phyloP scores from a whole-genome alignment of 2,113 vertebrate genomes.

The Colossoma macropomum region DNA sequence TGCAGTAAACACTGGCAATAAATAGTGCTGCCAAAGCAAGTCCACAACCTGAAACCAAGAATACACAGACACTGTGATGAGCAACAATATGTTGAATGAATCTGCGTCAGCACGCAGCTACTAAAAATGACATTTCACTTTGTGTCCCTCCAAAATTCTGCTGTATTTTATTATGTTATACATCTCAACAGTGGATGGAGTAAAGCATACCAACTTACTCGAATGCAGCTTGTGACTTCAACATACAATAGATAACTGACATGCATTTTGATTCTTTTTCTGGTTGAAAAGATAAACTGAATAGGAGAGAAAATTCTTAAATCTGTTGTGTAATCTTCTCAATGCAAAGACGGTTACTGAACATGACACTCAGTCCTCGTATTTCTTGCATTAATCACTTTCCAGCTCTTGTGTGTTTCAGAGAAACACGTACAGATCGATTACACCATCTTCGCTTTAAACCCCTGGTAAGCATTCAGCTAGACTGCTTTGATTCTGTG shows the following conservation, averaged over 20 bases:
- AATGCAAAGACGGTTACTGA: slow-evolving; percentile 30
- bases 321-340: slow-evolving; percentile 43
- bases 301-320: slow-evolving; percentile 34
- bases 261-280: neutral
- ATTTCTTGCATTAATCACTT: neutral
- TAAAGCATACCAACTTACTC: neutral
- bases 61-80: slow-evolving; percentile 26
- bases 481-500: slow-evolving; percentile 18
- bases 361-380: slow-evolving; percentile 36
- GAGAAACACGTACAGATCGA: slow-evolving; percentile 38
- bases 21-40: slow-evolving; percentile 43
- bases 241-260: neutral
- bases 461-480: slow-evolving; percentile 52
- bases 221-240: neutral
- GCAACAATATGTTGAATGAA: slow-evolving; percentile 10
- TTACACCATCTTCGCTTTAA: slow-evolving; percentile 48
- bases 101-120: slow-evolving; percentile 13
- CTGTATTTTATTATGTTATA: neutral
- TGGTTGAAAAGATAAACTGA: neutral
- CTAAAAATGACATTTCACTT: neutral
- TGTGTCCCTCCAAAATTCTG: neutral
- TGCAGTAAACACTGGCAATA: slow-evolving; percentile 2
- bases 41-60: slow-evolving; percentile 23
- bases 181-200: neutral
- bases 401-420: slow-evolving; percentile 20